Percentiles rank a stretch among this genome's conserved stretches.
Conservation (phyloP, 2,113 vertebrate species). For the Forbesichthys papilliferus region DNA sequence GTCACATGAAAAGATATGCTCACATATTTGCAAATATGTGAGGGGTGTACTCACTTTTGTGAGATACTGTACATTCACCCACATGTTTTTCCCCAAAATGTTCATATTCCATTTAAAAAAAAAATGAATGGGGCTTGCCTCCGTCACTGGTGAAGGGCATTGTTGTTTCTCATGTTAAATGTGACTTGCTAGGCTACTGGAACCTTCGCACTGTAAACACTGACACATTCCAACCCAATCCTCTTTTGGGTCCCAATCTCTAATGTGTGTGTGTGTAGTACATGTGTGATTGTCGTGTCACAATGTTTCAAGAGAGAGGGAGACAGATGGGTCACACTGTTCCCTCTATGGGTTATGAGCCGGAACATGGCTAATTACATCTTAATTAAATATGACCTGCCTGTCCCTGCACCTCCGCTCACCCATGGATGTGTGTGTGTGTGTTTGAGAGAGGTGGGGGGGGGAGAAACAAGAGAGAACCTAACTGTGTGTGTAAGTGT, state of each 20-base stretch:
- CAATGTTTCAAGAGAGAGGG: conserved; percentile 10
- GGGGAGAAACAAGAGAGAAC: background rate
- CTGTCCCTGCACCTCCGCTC: conserved; percentile 36
- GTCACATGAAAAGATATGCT: too few relatives aligned
- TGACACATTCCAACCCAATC: too few relatives aligned
- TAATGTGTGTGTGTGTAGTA: conserved; percentile 10
- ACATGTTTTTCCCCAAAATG: too few relatives aligned
- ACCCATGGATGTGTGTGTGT: conserved; percentile 21
- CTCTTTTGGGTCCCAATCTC: conserved; percentile 28
- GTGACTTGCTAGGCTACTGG: conserved; percentile 13
- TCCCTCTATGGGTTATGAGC: conserved; percentile 52
- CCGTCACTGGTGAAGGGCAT: too few relatives aligned
- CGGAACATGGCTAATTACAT: conserved; percentile 61
- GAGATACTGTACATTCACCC: too few relatives aligned
- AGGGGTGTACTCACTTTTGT: too few relatives aligned
- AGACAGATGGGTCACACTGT: conserved; percentile 64
- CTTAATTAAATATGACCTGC: conserved; percentile 71
- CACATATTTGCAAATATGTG: too few relatives aligned
- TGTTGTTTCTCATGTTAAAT: background rate
- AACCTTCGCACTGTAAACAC: conserved; percentile 45
- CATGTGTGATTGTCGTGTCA: conserved; percentile 22
- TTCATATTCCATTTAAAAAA: too few relatives aligned
- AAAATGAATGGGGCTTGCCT: too few relatives aligned
- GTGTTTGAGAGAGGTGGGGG: background rate
- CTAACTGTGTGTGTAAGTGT: background rate